Percentiles rank a stretch among this genome's conserved stretches.
Evolutionary conservation across 2,888 invertebrate genomes (phyloP).

Genomic region (Philereme transversata): DNA sequence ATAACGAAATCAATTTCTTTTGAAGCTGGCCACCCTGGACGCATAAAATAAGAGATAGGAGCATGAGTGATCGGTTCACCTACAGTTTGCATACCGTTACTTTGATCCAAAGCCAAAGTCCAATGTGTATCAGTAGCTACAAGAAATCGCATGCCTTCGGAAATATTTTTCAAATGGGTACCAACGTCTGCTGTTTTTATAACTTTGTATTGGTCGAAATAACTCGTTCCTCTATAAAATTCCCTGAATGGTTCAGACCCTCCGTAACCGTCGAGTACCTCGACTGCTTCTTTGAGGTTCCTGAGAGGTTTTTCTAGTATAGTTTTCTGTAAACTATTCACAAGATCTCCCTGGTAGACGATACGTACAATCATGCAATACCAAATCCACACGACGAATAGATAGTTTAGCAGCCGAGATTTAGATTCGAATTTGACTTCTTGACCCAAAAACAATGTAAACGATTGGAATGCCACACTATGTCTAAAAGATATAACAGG

Average conservation of each 20-base stretch:
- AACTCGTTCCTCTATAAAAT: constrained; percentile 46
- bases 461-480: constrained; percentile 45
- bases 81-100: constrained; percentile 48
- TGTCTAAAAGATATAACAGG: constrained; percentile 27
- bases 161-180: constrained; percentile 43
- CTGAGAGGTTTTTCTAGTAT: constrained; percentile 52
- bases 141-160: constrained; percentile 53
- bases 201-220: constrained; percentile 42
- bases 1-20: constrained; percentile 44
- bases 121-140: constrained; percentile 47
- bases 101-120: constrained; percentile 34
- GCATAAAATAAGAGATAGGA: constrained; percentile 51
- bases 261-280: constrained; percentile 50
- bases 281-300: constrained; percentile 50
- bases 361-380: constrained; percentile 61
- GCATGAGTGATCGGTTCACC: constrained; percentile 42
- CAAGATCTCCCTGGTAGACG: constrained; percentile 59
- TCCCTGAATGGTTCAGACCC: constrained; percentile 45
- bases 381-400: constrained; percentile 64
- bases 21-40: constrained; percentile 61
- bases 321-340: constrained; percentile 51
- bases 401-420: constrained; percentile 48
- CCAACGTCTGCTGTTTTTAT: constrained; percentile 39
- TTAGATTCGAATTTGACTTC: constrained; percentile 48
- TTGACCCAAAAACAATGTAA: constrained; percentile 60